A percentile compares a stretch with the other conserved stretches of the same genome.
These are phyloP conservation scores for Myripristis murdjan DNA, from an alignment of 2,797 vertebrate genomes.

Conservation along the genomic window DNA sequence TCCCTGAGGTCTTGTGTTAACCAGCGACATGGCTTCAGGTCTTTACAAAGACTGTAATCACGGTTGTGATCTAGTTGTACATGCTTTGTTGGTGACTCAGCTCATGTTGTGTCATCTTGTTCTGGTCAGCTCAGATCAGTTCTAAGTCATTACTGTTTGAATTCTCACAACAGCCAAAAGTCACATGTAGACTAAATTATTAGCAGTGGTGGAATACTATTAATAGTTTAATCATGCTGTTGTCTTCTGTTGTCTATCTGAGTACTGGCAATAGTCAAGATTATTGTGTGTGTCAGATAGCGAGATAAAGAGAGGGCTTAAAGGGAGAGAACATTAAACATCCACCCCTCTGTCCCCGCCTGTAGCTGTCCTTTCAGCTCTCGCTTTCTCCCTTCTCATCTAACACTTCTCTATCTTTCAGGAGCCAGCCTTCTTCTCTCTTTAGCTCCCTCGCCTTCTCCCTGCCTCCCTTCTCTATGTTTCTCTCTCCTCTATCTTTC, in stretches of 20 bases:
- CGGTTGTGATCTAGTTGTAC: conserved; percentile 8
- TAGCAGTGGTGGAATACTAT: conserved; percentile 8
- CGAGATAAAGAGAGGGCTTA: conserved; percentile 16
- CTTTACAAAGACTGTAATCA: no score
- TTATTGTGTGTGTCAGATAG: conserved; percentile 32
- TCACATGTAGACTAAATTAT: conserved; percentile 24
- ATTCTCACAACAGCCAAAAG: conserved; percentile 3
- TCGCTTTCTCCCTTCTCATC: conserved; percentile 10
- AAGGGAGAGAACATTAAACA: conserved; percentile 9
- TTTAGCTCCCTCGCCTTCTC: background rate
- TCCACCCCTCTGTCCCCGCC: conserved; percentile 29
- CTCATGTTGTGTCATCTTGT: background rate
- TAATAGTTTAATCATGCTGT: conserved; percentile 45
- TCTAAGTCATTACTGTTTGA: conserved; percentile 3
- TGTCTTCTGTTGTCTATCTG: conserved; percentile 19
- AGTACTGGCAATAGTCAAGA: conserved; percentile 34
- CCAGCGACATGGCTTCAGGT: no score
- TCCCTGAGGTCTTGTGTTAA: no score
- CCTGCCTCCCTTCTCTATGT: conserved; percentile 9
- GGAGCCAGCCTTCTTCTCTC: background rate
- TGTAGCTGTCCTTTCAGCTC: conserved; percentile 33
- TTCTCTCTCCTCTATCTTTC: conserved; percentile 28
- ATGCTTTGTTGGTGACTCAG: background rate
- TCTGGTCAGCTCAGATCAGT: background rate
- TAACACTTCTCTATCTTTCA: background rate